These are phyloP conservation scores for Colistium nudipinnis DNA, from an alignment of 2,113 vertebrate species.

Conservation along the genomic window DNA sequence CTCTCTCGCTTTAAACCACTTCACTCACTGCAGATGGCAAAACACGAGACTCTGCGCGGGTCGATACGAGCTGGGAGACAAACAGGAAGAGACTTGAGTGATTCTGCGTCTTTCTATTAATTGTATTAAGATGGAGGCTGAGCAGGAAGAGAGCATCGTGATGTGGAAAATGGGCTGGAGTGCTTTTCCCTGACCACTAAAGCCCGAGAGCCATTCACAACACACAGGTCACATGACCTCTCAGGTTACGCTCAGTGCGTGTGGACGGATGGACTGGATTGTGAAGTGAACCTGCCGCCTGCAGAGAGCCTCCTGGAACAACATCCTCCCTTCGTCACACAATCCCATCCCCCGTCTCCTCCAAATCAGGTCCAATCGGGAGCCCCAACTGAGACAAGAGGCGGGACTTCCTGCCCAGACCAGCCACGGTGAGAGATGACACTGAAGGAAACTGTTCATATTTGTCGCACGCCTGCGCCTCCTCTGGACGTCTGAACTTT, in stretches of 20 bases:
- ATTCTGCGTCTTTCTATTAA: conserved; percentile 32
- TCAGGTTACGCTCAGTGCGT: background rate
- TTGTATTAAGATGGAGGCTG: conserved; percentile 40
- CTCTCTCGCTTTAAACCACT: background rate
- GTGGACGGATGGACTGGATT: no score
- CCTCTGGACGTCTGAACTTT: background rate
- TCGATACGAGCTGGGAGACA: conserved; percentile 44
- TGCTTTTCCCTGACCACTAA: conserved; percentile 35
- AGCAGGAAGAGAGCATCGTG: conserved; percentile 58
- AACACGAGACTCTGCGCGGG: no score
- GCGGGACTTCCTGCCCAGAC: no score
- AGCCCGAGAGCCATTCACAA: background rate
- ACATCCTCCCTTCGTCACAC: no score
- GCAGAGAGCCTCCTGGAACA: no score
- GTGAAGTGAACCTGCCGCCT: no score
- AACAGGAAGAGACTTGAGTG: conserved; percentile 53
- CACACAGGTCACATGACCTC: background rate
- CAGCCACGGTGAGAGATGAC: no score
- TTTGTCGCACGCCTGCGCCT: no score
- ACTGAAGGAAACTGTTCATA: no score
- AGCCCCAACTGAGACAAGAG: no score
- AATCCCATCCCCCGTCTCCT: no score
- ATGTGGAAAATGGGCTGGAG: conserved; percentile 43
- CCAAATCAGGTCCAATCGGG: no score
- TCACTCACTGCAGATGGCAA: conserved; percentile 5